Evolutionary conservation across 1,140 invertebrate species (phyloP).

Genomic region (roundworm (Caenorhabditis elegans)): WBcel235 BX284602.5:8497001-8497500

Average conservation of each 20-base stretch:
- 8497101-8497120: conserved; percentile 60
- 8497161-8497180: neutral
- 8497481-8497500: too few relatives aligned
- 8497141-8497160: neutral
- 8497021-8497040: neutral
- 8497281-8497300: neutral
- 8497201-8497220: too few relatives aligned
- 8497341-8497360: neutral
- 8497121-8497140: conserved; percentile 60
- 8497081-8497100: conserved; percentile 59
- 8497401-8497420: too few relatives aligned
- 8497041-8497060: conserved; percentile 51
- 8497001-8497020: too few relatives aligned
- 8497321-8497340: neutral
- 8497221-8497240: too few relatives aligned
- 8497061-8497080: conserved; percentile 61
- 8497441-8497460: too few relatives aligned
- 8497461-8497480: too few relatives aligned
- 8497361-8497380: neutral
- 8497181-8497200: too few relatives aligned
- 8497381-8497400: too few relatives aligned
- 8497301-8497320: conserved; percentile 4
- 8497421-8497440: too few relatives aligned
- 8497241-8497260: neutral
- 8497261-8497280: conserved; percentile 11